Evolutionary conservation across 1,140 invertebrate species (phyloP).

Genomic region (Trichonephila clavipes): DNA sequence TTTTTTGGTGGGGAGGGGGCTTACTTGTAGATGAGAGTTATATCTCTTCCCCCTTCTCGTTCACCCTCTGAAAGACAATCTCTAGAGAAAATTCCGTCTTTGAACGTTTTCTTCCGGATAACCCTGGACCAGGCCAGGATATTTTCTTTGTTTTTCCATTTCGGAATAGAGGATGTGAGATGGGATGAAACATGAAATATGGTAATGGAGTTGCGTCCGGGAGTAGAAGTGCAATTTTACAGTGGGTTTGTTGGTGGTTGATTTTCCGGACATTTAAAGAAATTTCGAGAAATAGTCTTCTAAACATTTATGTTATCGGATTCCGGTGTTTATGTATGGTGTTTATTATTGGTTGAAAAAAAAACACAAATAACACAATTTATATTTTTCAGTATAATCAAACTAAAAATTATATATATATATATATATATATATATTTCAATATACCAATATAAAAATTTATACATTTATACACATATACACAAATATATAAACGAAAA

Average conservation of each 20-base stretch:
- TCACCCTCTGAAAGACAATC: constrained; percentile 1
- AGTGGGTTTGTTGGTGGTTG: neutral
- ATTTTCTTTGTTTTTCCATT: constrained; percentile 9
- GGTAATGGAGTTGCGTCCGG: constrained; percentile 13
- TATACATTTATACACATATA: too few relatives aligned
- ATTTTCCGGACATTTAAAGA: too few relatives aligned
- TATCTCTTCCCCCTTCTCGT: neutral
- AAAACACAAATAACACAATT: too few relatives aligned
- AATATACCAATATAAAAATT: too few relatives aligned
- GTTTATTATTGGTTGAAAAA: too few relatives aligned
- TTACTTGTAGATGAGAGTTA: constrained; percentile 1
- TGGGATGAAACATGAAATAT: neutral
- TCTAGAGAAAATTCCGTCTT: constrained; percentile 1
- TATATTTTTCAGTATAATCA: too few relatives aligned
- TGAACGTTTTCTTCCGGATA: neutral
- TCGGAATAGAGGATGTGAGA: neutral
- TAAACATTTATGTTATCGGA: too few relatives aligned
- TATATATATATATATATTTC: too few relatives aligned
- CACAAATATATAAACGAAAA: too few relatives aligned
- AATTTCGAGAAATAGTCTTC: too few relatives aligned
- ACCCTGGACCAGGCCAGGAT: neutral
- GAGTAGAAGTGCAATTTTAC: neutral
- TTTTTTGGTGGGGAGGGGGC: constrained; percentile 47
- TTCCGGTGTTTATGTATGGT: too few relatives aligned
- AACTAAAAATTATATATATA: too few relatives aligned